These are phyloP conservation scores for Gnathonemus echidnorhynchus DNA, from an alignment of 2,113 vertebrate species.

Conservation along the genomic window DNA sequence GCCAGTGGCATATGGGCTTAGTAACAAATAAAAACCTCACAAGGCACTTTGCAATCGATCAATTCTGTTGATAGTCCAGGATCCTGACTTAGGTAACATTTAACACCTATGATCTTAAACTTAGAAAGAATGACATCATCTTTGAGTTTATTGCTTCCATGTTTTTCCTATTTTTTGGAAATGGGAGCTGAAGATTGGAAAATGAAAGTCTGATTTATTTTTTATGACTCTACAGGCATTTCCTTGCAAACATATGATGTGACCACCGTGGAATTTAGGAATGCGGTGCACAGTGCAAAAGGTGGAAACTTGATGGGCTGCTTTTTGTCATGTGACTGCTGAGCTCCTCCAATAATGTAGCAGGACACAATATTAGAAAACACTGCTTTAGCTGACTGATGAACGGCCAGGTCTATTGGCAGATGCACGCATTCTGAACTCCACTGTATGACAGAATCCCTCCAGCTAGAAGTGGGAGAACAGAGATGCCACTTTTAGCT, in stretches of 20 bases:
- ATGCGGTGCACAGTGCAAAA: neutral
- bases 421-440: neutral
- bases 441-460: neutral
- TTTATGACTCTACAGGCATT: neutral
- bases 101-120: neutral
- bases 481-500: neutral
- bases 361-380: neutral
- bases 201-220: slow-evolving; percentile 1
- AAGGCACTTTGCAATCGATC: no score
- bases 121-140: slow-evolving; percentile 5
- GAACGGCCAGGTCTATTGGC: neutral
- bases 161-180: neutral
- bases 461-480: neutral
- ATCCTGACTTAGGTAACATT: slow-evolving; percentile 2
- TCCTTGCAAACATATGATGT: neutral
- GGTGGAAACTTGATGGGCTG: neutral
- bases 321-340: neutral
- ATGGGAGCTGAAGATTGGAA: neutral
- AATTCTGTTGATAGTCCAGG: neutral
- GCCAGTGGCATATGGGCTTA: neutral
- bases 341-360: neutral
- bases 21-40: neutral
- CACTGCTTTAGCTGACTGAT: neutral
- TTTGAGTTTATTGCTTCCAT: neutral
- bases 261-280: neutral